Evolutionary conservation across 2,113 vertebrate genomes (phyloP).

Genomic region (Ploceus nigricollis): DNA sequence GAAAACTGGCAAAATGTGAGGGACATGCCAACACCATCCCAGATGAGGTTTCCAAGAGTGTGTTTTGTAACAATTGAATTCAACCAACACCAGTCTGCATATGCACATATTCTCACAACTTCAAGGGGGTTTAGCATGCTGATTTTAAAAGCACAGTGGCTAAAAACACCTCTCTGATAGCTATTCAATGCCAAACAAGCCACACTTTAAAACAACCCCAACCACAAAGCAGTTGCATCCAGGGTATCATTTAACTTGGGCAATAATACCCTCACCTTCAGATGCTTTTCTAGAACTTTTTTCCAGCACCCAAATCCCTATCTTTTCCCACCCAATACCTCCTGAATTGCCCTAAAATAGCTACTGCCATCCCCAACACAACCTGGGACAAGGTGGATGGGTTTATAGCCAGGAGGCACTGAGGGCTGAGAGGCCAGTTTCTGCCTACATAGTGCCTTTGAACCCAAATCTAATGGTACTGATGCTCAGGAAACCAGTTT

Average conservation of each 20-base stretch:
- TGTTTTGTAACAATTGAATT: neutral
- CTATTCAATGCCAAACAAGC: neutral
- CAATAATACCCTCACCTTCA: neutral
- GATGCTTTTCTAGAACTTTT: neutral
- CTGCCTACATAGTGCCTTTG: neutral
- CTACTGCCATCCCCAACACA: rapidly evolving
- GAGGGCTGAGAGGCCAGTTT: neutral
- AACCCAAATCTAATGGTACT: neutral
- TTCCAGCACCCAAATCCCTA: neutral
- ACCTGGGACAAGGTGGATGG: neutral
- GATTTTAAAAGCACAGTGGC: neutral
- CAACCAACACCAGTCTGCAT: neutral
- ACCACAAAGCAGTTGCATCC: neutral
- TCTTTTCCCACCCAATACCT: neutral
- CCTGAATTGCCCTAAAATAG: neutral
- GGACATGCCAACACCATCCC: neutral
- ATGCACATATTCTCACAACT: neutral
- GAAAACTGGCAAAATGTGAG: neutral
- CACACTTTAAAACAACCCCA: neutral
- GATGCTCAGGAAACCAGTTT: neutral
- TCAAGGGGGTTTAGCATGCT: neutral
- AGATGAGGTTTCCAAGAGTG: neutral
- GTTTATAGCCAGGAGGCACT: neutral
- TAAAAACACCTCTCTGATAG: neutral
- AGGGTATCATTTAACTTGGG: neutral